Evolutionary conservation across 2,888 invertebrate species (phyloP).

Genomic region (Thysanoteuthis rhombus): DNA sequence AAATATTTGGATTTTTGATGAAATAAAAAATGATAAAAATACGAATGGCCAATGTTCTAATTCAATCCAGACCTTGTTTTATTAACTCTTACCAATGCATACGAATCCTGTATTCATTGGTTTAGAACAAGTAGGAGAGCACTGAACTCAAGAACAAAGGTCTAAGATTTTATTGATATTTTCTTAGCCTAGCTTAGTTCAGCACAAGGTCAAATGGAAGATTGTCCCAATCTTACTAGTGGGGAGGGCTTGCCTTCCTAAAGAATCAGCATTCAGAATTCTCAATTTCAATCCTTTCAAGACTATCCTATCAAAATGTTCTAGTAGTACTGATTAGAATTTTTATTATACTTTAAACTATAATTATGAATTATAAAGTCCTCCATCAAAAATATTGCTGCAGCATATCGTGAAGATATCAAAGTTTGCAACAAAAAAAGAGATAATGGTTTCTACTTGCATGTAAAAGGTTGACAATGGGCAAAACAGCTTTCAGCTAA

Average conservation of each 20-base stretch:
- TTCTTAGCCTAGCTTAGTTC: background rate
- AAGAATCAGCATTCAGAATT: background rate
- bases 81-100: background rate
- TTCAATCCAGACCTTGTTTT: background rate
- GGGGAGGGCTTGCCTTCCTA: background rate
- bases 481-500: background rate
- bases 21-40: too few relatives aligned
- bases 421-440: background rate
- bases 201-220: background rate
- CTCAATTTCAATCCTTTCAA: background rate
- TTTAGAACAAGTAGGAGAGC: background rate
- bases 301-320: too few relatives aligned
- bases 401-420: background rate
- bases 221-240: background rate
- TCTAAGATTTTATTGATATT: background rate
- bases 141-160: background rate
- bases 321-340: background rate
- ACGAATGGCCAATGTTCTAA: background rate
- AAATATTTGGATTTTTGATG: too few relatives aligned
- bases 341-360: background rate
- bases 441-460: background rate
- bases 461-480: background rate
- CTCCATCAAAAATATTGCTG: background rate
- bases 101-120: background rate
- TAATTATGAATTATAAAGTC: too few relatives aligned